A percentile compares a stretch with the other conserved stretches of the same genome.
Evolutionary conservation across 2,113 vertebrate genomes (phyloP).

Genomic region (Merops nubicus): DNA sequence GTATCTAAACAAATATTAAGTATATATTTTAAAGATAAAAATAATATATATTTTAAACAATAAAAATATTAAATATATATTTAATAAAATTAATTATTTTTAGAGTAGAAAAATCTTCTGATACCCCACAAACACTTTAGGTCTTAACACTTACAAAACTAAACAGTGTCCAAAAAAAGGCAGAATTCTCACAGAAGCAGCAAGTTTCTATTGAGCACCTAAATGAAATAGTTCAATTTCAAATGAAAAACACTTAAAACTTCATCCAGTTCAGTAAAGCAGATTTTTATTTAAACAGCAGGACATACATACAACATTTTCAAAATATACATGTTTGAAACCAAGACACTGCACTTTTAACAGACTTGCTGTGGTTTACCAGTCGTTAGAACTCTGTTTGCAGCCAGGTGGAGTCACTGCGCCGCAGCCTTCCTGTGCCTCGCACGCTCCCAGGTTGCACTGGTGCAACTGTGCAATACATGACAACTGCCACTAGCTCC

Average conservation of each 20-base stretch:
- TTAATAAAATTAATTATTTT: neutral
- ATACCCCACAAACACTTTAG: neutral
- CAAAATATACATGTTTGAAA: constrained; percentile 3
- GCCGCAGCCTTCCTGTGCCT: neutral
- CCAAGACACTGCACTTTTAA: neutral
- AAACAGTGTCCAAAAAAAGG: neutral
- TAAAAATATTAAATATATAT: neutral
- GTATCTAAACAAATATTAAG: neutral
- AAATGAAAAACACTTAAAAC: neutral
- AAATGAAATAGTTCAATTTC: neutral
- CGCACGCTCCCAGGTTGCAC: neutral
- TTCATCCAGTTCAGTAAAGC: neutral
- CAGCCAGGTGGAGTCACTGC: neutral
- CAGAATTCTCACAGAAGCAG: neutral
- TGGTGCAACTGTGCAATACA: neutral
- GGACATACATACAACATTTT: neutral
- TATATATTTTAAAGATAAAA: neutral
- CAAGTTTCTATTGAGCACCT: neutral
- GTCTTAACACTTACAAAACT: neutral
- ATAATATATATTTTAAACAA: neutral
- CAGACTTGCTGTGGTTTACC: neutral
- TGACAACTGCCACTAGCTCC: neutral
- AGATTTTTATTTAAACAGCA: constrained; percentile 29
- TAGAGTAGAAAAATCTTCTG: neutral
- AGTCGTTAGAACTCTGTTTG: neutral